phyloP scores from a whole-genome alignment of 2,797 vertebrate species.

The Arnoldichthys spilopterus region DNA sequence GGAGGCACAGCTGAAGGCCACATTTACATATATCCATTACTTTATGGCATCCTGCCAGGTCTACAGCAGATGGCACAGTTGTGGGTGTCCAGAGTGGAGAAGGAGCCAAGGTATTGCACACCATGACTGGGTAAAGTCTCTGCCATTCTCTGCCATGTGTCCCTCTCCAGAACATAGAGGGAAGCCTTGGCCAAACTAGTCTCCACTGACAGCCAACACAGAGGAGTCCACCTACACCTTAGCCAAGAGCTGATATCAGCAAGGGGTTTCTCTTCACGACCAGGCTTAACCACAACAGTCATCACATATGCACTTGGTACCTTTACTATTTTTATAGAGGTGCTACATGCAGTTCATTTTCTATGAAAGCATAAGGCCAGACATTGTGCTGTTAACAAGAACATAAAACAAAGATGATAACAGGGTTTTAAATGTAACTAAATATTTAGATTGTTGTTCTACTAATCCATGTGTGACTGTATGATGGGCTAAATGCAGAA shows the following conservation, averaged over 20 bases:
- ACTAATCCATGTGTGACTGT: neutral
- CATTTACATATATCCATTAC: conserved; percentile 21
- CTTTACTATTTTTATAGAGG: neutral
- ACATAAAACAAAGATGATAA: neutral
- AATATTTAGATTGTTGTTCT: neutral
- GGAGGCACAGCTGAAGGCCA: neutral
- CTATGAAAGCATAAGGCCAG: neutral
- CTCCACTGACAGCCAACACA: conserved; percentile 41
- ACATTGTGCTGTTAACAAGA: neutral
- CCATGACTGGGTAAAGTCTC: conserved; percentile 64
- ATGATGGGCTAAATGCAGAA: too few species aligned
- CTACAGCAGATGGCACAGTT: conserved; percentile 71
- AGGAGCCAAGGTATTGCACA: conserved; percentile 52
- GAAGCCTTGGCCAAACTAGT: conserved; percentile 54
- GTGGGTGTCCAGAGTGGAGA: conserved; percentile 55
- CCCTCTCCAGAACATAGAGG: conserved; percentile 53
- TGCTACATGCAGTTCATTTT: neutral
- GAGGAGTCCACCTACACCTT: conserved; percentile 31
- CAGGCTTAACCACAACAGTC: neutral
- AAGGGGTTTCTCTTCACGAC: neutral
- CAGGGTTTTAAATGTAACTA: neutral
- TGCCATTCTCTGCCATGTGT: conserved; percentile 53
- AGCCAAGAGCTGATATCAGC: conserved; percentile 28
- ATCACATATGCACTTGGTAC: neutral
- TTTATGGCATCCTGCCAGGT: neutral